These are phyloP conservation scores for Bothrops jararaca DNA, from an alignment of 2,113 vertebrate genomes.

Conservation along the genomic window DNA sequence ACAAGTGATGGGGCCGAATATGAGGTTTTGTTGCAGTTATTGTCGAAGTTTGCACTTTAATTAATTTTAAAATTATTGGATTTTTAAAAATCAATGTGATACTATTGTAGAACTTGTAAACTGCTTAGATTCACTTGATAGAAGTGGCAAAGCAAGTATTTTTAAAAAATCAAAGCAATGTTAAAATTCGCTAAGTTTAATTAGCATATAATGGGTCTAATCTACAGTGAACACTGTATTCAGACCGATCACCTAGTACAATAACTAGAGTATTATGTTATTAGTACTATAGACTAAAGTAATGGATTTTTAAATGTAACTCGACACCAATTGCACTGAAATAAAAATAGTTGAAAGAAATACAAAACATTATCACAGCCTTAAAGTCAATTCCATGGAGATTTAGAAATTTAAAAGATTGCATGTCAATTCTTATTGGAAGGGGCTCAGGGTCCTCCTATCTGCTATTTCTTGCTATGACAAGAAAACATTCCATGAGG, in stretches of 20 bases:
- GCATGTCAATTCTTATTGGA: conserved; percentile 30
- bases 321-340: conserved; percentile 1
- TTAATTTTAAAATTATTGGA: not conserved
- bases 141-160: not conserved
- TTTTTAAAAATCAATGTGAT: not conserved
- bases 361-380: conserved; percentile 14
- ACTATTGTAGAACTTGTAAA: not conserved
- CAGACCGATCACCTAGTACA: conserved; percentile 48
- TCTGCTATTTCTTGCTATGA: too few relatives aligned
- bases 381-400: conserved; percentile 63
- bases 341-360: conserved; percentile 5
- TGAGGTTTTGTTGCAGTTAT: not conserved
- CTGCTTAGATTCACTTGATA: not conserved
- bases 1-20: not conserved
- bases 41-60: not conserved
- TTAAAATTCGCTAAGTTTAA: conserved; percentile 59
- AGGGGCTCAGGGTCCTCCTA: too few relatives aligned
- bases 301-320: conserved; percentile 21
- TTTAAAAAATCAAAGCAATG: conserved; percentile 5
- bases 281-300: conserved; percentile 47
- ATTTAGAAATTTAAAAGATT: conserved; percentile 68
- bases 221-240: conserved; percentile 58
- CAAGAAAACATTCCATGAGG: too few relatives aligned
- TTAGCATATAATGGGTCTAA: conserved; percentile 64
- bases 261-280: conserved; percentile 59